Conservation (phyloP, 2,888 invertebrate genomes). For the Xylota sylvarum region DNA sequence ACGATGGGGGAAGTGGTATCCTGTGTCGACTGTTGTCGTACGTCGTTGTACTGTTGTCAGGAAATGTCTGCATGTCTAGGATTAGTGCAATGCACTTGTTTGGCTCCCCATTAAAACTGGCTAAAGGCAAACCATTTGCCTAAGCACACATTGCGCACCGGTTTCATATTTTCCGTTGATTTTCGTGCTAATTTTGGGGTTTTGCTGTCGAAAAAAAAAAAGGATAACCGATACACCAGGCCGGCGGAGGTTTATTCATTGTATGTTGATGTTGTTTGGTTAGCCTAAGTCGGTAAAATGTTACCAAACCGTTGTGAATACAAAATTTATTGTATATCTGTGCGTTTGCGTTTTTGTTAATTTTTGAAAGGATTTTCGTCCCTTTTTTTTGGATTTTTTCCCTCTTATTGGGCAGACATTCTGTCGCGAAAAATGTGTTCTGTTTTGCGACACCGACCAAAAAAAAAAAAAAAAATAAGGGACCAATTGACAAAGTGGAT, state of each 20-base stretch:
- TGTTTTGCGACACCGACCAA: neutral
- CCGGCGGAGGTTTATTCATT: neutral
- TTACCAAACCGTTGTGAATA: conserved; percentile 16
- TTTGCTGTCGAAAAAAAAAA: neutral
- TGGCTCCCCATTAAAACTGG: conserved; percentile 33
- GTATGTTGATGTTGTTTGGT: conserved; percentile 11
- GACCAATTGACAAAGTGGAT: neutral
- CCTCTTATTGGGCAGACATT: conserved; percentile 47
- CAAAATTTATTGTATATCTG: conserved; percentile 21
- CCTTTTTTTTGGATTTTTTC: neutral
- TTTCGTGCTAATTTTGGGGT: conserved; percentile 8
- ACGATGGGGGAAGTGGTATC: conserved; percentile 53
- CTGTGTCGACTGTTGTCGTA: conserved; percentile 44
- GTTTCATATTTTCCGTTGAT: neutral
- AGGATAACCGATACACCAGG: neutral
- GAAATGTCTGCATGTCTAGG: conserved; percentile 46
- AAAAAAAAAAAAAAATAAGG: too few species aligned
- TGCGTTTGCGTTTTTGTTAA: conserved; percentile 4
- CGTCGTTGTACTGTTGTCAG: conserved; percentile 43
- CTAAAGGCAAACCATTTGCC: neutral
- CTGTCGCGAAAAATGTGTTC: conserved; percentile 35
- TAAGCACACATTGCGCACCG: neutral
- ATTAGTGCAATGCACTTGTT: conserved; percentile 44
- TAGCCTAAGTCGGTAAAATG: conserved; percentile 26
- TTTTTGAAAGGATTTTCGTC: conserved; percentile 35